These are phyloP conservation scores for Gallinago jamesoni DNA, from an alignment of 2,113 vertebrate genomes.

Conservation along the genomic window DNA sequence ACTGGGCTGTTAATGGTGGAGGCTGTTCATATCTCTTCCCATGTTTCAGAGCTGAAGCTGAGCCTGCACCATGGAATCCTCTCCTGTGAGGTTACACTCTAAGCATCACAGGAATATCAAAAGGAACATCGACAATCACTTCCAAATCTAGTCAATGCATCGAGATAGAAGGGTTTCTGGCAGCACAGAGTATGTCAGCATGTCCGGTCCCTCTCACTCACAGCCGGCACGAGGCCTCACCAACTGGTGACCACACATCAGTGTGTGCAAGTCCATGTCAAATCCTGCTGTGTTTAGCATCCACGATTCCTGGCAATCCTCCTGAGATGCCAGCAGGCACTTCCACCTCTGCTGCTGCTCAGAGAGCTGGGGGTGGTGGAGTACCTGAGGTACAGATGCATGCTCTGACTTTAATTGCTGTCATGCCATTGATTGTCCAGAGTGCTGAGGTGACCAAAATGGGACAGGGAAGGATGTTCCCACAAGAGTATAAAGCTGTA, in stretches of 20 bases:
- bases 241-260: not conserved
- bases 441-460: not conserved
- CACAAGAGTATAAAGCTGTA: not conserved
- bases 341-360: not conserved
- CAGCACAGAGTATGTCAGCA: not conserved
- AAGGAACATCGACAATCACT: not conserved
- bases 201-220: not conserved
- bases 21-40: not conserved
- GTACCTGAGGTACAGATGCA: rapidly evolving
- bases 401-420: not conserved
- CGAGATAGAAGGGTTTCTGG: not conserved
- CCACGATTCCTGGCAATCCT: not conserved
- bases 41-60: not conserved
- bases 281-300: not conserved
- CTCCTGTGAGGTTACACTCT: not conserved
- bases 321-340: not conserved
- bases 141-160: not conserved
- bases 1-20: not conserved
- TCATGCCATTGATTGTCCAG: not conserved
- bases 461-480: not conserved
- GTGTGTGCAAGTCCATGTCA: rapidly evolving
- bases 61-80: not conserved
- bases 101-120: not conserved
- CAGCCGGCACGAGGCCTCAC: not conserved
- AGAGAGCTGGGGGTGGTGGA: not conserved